Conservation (phyloP, 2,113 vertebrate genomes). For the Hippocampus guttulatus region DNA sequence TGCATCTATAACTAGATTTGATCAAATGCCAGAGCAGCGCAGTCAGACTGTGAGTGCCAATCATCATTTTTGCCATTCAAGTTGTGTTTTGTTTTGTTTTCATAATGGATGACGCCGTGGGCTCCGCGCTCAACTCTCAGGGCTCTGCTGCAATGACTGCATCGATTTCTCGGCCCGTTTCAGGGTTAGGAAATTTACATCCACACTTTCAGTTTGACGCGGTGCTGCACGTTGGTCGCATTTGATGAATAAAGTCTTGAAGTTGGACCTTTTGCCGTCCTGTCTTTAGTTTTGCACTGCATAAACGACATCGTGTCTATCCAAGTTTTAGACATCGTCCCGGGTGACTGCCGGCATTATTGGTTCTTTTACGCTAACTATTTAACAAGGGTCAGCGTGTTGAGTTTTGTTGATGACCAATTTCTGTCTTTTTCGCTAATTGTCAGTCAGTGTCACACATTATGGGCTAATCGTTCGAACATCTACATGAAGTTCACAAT, state of each 20-base stretch:
- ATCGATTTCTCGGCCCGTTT: background rate
- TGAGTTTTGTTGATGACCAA: too few relatives aligned
- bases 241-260: constrained; percentile 30
- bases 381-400: too few relatives aligned
- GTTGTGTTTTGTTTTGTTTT: background rate
- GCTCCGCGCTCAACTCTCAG: constrained; percentile 29
- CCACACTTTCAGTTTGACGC: background rate
- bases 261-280: background rate
- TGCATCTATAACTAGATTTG: constrained; percentile 4
- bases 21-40: constrained; percentile 19
- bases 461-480: background rate
- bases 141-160: constrained; percentile 1
- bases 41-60: background rate
- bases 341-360: background rate
- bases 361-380: background rate
- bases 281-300: background rate
- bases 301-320: background rate
- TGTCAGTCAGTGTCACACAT: background rate
- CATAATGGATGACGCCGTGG: constrained; percentile 7
- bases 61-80: too few relatives aligned
- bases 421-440: background rate
- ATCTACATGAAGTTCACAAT: background rate
- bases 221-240: background rate
- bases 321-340: background rate
- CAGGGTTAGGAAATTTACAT: background rate